Evolutionary conservation across 37 sponge, comb jelly and placozoan genomes (phyloP).

Genomic region (Beroe forskalii): DNA sequence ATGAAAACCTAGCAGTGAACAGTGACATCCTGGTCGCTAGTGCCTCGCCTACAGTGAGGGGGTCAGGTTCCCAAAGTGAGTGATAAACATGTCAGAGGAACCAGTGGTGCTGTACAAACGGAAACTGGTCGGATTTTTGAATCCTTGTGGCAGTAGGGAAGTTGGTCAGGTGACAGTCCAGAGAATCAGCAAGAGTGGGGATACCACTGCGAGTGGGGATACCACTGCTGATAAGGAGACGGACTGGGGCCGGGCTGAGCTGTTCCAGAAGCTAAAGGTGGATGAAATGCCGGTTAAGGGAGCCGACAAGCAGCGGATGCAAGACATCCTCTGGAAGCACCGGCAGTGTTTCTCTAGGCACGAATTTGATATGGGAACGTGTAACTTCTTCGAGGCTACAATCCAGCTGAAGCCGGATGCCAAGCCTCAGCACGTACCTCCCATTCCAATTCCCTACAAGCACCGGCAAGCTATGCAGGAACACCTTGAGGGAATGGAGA

Average conservation of each 20-base stretch:
- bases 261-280: not conserved
- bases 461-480: not conserved
- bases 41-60: not conserved
- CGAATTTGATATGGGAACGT: not conserved
- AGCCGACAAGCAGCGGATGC: not conserved
- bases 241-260: not conserved
- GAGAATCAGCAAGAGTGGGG: not conserved
- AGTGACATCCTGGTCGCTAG: not conserved
- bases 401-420: not conserved
- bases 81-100: not conserved
- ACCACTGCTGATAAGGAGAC: not conserved
- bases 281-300: not conserved
- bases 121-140: not conserved
- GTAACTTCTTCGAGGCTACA: not conserved
- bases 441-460: not conserved
- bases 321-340: not conserved
- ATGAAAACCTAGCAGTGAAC: not conserved
- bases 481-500: not conserved
- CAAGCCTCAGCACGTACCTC: not conserved
- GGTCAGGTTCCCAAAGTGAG: not conserved
- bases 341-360: not conserved
- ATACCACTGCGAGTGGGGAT: not conserved
- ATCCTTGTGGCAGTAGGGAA: not conserved
- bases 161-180: not conserved
- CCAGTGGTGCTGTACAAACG: not conserved